Base-by-base conservation (phyloP, 2,888 invertebrate genomes). In the Halocaridina rubra region DNA sequence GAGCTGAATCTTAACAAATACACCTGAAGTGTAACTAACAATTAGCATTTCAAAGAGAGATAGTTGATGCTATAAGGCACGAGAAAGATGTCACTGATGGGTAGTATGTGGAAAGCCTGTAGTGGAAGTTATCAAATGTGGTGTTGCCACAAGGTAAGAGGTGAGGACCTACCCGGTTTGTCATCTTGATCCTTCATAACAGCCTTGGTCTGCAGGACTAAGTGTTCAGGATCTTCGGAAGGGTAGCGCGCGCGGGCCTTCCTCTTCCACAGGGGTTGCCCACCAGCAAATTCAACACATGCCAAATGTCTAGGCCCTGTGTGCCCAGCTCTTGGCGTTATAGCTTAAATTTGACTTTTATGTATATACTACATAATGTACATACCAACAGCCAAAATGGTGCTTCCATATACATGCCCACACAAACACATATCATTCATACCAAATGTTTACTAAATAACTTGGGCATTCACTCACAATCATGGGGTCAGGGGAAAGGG, bases 241-340 rank as follows among this genome's bases (percentile, higher is more conserved):
- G 87, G 85, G 72, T 39, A 84, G 19, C 82, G 77, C 29, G 84
- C 79, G 30, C 80, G 76, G 53, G 87, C 80, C 19, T 74, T 29
- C 19, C 87, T 80, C 77, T 72, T 80, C 87, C 87, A 88, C 72
- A 57, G 71, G 13, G 87, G 87, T 30, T 80, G 76, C 8, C 85
- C 75, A 27, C 87, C 87, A 22, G 85, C 85, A 46, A 72, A 88
- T 59, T 88, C 85, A 8, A 84, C 87, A 64, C 84, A 84, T n/a
- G 84, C 80, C 80, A 86, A 76, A 75, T 84, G 87, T 39, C 32
- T 82, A 27, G 87, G 87, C 32, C 87, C 87, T 80, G 87, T 67
- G 69, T 81, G 64, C 72, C 72, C 72, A 72, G 72, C 72, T 33
- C 22, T 19, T 22, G 33, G 46, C 39, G 39, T 72, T 72, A 72